Base-by-base conservation (phyloP, 2,888 invertebrate species). In the Cheilosia pagana region DNA sequence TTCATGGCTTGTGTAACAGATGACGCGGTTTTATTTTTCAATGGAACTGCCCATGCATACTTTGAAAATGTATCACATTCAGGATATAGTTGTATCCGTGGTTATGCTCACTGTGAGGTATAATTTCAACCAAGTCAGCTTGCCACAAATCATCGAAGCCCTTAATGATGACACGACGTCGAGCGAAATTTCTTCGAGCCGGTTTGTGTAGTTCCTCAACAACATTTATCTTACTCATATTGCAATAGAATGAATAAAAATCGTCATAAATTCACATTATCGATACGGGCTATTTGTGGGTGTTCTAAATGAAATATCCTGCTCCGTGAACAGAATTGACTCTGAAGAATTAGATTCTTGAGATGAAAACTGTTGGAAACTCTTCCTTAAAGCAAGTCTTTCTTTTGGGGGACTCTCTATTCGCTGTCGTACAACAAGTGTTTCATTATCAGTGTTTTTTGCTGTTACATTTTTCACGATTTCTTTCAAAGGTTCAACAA, bases 11-110 rank as follows among this genome's bases (percentile, higher is more conserved):
- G 25, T 4, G 35, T 48, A 71, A 50, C 16, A 7, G 35, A 45
- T 23, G 48, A 57, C 12, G 57, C 48, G 3, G 57, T 57, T 8
- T 70, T 70, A 70, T 59, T 57, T 57, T 57, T 57, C 7, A 70
- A 10, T 43, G 70, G 45, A 28, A 70, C 2, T 10, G 21, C 70
- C 50, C 35, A 63, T 4, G 63, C 63, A 23, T n/a, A 10, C 53
- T 28, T 72, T 14, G 39, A 14, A 12, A 23, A 52, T 19, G 48
- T 48, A 21, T 48, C 48, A n/a, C 48, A 48, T 5, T 48, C 12
- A 48, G 5, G 10, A 48, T n/a, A 48, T 21, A 48, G 1, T 10
- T 19, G 12, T 19, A 21, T 7, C 16, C 10, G 8, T 48, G 21
- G 16, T 48, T 48, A 2, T 21, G 10, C 21, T 48, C 21, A 21